Evolutionary conservation across 2,888 invertebrate species (phyloP), one percentile per base, ranked within the genome.

Genomic region (Dinocampus coccinellae): DNA sequence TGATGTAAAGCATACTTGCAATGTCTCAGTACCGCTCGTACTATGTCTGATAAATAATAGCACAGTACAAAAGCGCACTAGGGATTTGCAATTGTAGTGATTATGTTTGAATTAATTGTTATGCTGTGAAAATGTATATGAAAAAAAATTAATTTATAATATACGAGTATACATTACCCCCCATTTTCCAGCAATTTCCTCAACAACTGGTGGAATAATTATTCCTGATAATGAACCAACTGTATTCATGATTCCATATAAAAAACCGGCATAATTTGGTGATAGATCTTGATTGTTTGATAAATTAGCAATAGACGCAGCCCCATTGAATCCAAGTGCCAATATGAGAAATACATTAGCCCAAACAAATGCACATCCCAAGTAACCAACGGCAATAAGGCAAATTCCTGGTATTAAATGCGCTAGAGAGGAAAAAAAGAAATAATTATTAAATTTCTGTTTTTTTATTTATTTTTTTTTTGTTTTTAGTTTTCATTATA

Each of bases 211-310:
- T 0, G 94, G 92, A n/a, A 93, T 90, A 68, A 94, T 91, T 75
- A 94, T 92, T 11, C 93, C 94, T 0, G 93, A 90, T 0, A 91
- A 90, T 62, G 92, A 91, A 20, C 93, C 94, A 73, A 94, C 87
- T 71, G 93, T 92, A 82, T 93, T 94, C 67, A 93, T 93, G 1
- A 94, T 91, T 6, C 94, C 94, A 77, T 93, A 92, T 10, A 94
- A 84, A 13, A 93, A 91, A 52, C 93, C 94, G 1, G 93, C 93
- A 81, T 90, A 94, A 79, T 92, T 93, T 0, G 94, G 94, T 0
- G 94, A 91, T 69, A 94, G 85, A 85, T 94, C 94, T 89, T 94
- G 92, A 61, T 85, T 86, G 72, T 85, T 86, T 2, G 84, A 81
- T 90, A 88, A 42, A 87, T 84, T 78, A 77, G 85, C 82, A 89